Evolutionary conservation across 2,888 invertebrate genomes (phyloP), one percentile per base, ranked within the genome.

Genomic region (Drosophila subquinaria): DNA sequence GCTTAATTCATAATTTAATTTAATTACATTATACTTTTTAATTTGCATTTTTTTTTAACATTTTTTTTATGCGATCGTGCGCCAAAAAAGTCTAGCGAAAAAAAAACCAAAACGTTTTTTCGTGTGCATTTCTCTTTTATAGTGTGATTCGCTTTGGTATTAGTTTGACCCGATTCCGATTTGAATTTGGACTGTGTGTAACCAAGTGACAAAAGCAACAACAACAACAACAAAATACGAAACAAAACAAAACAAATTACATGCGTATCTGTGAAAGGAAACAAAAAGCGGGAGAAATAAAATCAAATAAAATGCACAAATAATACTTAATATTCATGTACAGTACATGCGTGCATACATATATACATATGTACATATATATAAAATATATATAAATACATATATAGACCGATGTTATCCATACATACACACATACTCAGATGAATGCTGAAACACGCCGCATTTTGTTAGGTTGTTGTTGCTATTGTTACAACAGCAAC

Each of bases 111-210:
- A 63, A 76, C 64, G 66, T 51, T 79, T 70, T 70, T 80, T 70
- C 65, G 76, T 80, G 77, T 66, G 64, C 66, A 69, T 76, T 86
- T 82, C 51, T 61, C 47, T 69, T 69, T 81, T 48, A 30, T 36
- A 43, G 17, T 67, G 67, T 68, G 67, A 36, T 71, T 69, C 64
- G 53, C 60, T 77, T 64, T 64, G 59, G 52, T 62, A 47, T 66
- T 63, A 61, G 66, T 78, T 73, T 81, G 81, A 83, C 84, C 81
- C 81, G 81, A 81, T 87, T 81, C 71, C 72, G 62, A 66, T 79
- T 69, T 70, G 65, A 81, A 77, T 71, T 79, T 79, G 62, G 76
- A 80, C 76, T 80, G 59, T 79, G 80, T 76, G 60, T 57, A 23
- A 55, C 27, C 35, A 56, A 81, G 62, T 60, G 63, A 81, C 61